These are phyloP conservation scores for Sarcophaga caerulescens DNA, from an alignment of 2,888 invertebrate species.

Conservation along the genomic window DNA sequence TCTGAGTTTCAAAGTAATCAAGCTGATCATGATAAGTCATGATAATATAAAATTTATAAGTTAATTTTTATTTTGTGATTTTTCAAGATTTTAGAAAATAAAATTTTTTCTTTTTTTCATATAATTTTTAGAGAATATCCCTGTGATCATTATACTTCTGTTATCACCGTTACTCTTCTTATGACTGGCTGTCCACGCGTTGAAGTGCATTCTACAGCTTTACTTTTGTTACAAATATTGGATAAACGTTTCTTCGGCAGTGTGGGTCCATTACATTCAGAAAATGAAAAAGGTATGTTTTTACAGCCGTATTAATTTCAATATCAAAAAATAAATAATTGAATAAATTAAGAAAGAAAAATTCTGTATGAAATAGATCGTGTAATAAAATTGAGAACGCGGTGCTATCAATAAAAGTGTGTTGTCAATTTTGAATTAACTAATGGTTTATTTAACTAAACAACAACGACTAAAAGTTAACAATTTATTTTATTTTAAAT, in stretches of 20 bases:
- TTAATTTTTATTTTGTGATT: neutral
- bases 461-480: too few relatives aligned
- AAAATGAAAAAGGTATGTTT: slow-evolving; percentile 87
- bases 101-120: neutral
- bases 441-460: too few relatives aligned
- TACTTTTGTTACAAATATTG: slow-evolving; percentile 95
- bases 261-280: slow-evolving; percentile 86
- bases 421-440: too few relatives aligned
- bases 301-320: slow-evolving; percentile 37
- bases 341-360: neutral
- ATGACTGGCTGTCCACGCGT: slow-evolving; percentile 97
- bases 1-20: too few relatives aligned
- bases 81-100: neutral
- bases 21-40: too few relatives aligned
- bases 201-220: slow-evolving; percentile 95
- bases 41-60: neutral
- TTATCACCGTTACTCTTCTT: slow-evolving; percentile 98
- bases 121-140: slow-evolving; percentile 91
- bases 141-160: slow-evolving; percentile 98
- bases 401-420: too few relatives aligned
- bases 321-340: neutral
- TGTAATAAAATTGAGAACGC: too few relatives aligned
- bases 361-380: too few relatives aligned
- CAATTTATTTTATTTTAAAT: too few relatives aligned
- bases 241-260: slow-evolving; percentile 97